A percentile compares a stretch with the other conserved stretches of the same genome.
phyloP scores from a whole-genome alignment of 1,140 invertebrate species.

The Papilio machaon region DNA sequence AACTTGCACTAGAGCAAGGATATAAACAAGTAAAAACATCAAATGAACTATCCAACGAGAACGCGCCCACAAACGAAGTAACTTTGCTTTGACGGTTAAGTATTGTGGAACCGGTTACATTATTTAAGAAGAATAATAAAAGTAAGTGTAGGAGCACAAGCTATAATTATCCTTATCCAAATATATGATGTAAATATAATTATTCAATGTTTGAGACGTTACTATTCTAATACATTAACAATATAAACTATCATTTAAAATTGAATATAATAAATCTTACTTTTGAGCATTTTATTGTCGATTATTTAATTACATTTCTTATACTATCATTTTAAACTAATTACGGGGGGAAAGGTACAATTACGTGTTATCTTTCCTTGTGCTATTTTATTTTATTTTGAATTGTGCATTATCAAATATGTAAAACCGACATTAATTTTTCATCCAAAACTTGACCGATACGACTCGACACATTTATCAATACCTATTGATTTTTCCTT shows the following conservation, averaged over 20 bases:
- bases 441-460: too few species aligned
- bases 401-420: too few species aligned
- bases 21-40: background rate
- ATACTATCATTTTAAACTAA: background rate
- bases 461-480: too few species aligned
- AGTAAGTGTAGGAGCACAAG: background rate
- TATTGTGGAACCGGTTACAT: constrained; percentile 24
- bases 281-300: background rate
- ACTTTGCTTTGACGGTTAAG: constrained; percentile 15
- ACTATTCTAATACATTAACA: background rate
- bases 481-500: background rate
- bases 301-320: background rate
- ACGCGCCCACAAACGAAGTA: constrained; percentile 14
- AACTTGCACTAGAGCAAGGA: background rate
- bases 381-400: background rate
- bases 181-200: background rate
- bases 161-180: background rate
- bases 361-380: background rate
- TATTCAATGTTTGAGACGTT: background rate
- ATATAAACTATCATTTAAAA: background rate
- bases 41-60: background rate
- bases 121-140: constrained; percentile 7
- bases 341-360: background rate
- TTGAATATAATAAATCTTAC: background rate
- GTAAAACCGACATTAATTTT: too few species aligned